These are phyloP conservation scores for Centropus unirufus DNA, from an alignment of 2,113 vertebrate genomes.

Conservation along the genomic window DNA sequence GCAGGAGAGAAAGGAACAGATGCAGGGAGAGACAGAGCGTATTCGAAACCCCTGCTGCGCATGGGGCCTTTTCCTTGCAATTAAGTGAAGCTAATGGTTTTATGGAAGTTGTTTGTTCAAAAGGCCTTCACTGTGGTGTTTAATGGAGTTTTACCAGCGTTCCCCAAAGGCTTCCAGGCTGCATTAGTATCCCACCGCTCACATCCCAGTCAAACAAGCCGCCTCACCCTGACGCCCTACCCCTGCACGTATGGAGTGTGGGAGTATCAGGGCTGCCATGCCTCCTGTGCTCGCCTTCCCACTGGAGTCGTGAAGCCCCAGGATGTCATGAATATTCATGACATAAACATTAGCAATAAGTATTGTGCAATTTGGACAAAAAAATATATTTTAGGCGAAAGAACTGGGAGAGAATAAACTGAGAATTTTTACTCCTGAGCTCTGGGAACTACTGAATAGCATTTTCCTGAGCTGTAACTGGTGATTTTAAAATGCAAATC, in stretches of 20 bases:
- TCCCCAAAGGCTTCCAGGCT: background rate
- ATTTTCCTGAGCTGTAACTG: conserved; percentile 20
- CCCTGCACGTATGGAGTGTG: accelerated
- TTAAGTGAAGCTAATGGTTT: conserved; percentile 15
- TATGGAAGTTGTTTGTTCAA: conserved; percentile 22
- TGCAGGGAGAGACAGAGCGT: background rate
- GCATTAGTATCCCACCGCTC: background rate
- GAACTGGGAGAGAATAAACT: background rate
- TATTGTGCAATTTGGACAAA: conserved; percentile 7
- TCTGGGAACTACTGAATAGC: background rate
- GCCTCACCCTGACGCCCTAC: background rate
- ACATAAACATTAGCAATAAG: conserved; percentile 17
- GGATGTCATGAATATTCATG: conserved; percentile 42
- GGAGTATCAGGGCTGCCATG: background rate
- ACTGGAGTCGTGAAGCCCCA: background rate
- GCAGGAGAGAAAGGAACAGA: background rate
- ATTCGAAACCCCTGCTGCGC: conserved; percentile 7
- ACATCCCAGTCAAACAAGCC: background rate
- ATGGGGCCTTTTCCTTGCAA: background rate
- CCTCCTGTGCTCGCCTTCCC: background rate
- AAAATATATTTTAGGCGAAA: background rate
- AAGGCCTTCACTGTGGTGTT: background rate
- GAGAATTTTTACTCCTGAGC: background rate
- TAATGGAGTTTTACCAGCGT: conserved; percentile 3
- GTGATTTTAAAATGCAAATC: conserved; percentile 58